phyloP scores from a whole-genome alignment of 2,113 vertebrate species.

The Lipotes vexillifer region DNA sequence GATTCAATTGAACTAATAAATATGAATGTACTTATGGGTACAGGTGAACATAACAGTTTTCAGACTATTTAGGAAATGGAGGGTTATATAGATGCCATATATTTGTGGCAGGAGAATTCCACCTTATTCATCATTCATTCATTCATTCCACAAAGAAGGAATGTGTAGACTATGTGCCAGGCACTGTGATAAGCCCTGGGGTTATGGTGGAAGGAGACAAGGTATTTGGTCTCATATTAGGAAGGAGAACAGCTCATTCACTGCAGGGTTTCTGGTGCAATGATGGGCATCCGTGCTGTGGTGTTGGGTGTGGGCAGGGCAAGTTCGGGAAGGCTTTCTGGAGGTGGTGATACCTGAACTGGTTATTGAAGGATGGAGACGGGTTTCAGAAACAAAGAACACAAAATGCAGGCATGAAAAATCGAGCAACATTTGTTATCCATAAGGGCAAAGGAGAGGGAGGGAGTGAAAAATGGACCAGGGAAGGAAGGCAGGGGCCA shows the following conservation, averaged over 20 bases:
- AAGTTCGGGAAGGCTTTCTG: not conserved
- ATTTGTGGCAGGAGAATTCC: not conserved
- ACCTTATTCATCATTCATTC: not conserved
- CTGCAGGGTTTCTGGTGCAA: not conserved
- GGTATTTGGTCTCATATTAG: not conserved
- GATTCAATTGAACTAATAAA: not conserved
- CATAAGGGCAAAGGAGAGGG: not conserved
- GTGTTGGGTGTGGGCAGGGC: fast-evolving
- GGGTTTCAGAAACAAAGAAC: not conserved
- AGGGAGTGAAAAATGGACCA: not conserved
- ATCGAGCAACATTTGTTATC: not conserved
- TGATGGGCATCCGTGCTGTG: not conserved
- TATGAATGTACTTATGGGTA: not conserved
- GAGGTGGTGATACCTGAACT: not conserved
- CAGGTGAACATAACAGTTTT: not conserved
- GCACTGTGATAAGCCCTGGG: not conserved
- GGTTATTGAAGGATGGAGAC: not conserved
- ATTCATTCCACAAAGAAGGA: not conserved
- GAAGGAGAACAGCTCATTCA: not conserved
- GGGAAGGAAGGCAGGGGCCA: not conserved
- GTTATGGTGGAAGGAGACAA: not conserved
- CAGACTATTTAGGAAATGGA: not conserved
- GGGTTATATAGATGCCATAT: not conserved
- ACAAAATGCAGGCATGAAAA: not conserved
- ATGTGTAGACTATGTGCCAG: not conserved